Conservation (phyloP, 2,888 invertebrate genomes). For the Charanyca ferruginea region DNA sequence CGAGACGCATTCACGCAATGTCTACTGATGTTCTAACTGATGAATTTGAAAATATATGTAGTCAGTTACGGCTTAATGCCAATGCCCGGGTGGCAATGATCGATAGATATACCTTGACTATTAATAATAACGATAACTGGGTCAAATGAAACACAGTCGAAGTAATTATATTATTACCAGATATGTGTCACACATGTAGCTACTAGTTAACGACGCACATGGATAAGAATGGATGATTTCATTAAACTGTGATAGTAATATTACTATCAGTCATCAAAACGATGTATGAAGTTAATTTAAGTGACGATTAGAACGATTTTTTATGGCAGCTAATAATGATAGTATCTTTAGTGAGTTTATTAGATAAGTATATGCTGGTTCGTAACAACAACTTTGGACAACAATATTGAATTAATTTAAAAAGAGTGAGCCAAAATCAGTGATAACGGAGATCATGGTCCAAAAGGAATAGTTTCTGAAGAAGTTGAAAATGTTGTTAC, state of each 20-base stretch:
- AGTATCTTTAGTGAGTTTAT: neutral
- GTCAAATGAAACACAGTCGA: slow-evolving; percentile 59
- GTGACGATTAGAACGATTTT: slow-evolving; percentile 25
- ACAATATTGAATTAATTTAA: neutral
- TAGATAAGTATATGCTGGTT: neutral
- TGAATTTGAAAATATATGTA: slow-evolving; percentile 76
- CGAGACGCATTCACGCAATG: slow-evolving; percentile 83
- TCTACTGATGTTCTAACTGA: slow-evolving; percentile 75
- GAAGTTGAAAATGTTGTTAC: too few species aligned
- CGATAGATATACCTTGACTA: slow-evolving; percentile 69
- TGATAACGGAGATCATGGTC: too few species aligned
- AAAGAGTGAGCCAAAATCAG: neutral
- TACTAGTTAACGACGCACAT: slow-evolving; percentile 40
- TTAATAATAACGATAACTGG: slow-evolving; percentile 69
- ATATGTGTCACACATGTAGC: slow-evolving; percentile 53
- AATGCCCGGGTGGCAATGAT: slow-evolving; percentile 81
- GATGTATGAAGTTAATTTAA: slow-evolving; percentile 18
- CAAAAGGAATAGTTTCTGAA: too few species aligned
- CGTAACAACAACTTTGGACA: neutral
- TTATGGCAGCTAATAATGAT: slow-evolving; percentile 13
- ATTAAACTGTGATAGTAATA: slow-evolving; percentile 15
- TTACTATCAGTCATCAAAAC: slow-evolving; percentile 27
- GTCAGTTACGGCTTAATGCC: slow-evolving; percentile 74
- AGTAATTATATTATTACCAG: slow-evolving; percentile 51
- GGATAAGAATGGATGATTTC: slow-evolving; percentile 40